Percentiles rank a stretch among this genome's conserved stretches.
phyloP scores from a whole-genome alignment of 2,113 vertebrate genomes.

The Pteropus alecto region DNA sequence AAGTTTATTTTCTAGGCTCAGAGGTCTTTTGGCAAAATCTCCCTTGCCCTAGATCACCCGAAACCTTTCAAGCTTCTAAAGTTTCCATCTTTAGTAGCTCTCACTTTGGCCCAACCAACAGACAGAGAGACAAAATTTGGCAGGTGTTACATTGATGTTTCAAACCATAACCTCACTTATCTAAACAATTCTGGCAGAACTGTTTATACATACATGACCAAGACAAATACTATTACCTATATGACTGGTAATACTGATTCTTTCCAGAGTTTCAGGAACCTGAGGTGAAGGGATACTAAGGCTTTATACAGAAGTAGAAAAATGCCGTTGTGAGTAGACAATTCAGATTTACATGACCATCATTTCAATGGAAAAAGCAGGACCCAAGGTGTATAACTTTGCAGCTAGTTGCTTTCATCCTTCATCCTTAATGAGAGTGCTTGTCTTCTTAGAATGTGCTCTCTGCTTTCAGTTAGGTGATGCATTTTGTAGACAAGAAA shows the following conservation, averaged over 20 bases:
- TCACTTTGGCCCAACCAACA: not conserved
- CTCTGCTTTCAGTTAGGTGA: constrained; percentile 45
- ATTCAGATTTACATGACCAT: not conserved
- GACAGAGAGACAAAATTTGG: not conserved
- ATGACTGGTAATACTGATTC: not conserved
- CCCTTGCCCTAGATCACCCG: not conserved
- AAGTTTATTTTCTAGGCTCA: not conserved
- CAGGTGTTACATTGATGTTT: not conserved
- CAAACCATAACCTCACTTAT: not conserved
- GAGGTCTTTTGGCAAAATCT: not conserved
- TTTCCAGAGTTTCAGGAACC: not conserved
- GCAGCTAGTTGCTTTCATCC: not conserved
- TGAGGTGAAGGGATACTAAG: not conserved
- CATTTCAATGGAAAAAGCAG: not conserved
- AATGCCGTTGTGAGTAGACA: not conserved
- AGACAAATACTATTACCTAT: not conserved
- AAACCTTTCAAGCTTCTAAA: not conserved
- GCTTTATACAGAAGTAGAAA: not conserved
- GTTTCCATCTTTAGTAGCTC: not conserved
- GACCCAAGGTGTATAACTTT: not conserved
- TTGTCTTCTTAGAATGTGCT: not conserved
- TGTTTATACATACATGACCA: not conserved
- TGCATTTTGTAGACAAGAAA: constrained; percentile 58
- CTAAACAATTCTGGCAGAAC: not conserved
- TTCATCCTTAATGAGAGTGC: not conserved